Base-by-base conservation (phyloP, 2,113 vertebrate genomes). In the Scomber scombrus region DNA sequence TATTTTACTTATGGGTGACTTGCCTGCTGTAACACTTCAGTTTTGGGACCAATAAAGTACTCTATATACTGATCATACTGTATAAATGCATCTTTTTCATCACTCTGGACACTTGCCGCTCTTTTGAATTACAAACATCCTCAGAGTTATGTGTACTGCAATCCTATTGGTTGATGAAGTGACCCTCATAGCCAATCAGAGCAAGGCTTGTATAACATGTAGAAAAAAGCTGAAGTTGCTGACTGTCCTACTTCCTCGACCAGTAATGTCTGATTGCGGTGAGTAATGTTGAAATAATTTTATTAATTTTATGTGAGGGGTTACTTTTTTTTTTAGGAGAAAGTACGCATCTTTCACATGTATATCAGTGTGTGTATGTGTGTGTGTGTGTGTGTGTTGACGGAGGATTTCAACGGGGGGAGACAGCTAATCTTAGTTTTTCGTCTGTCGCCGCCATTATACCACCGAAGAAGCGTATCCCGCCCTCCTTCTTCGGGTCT, bases 401-500 rank as follows among this genome's bases (percentile, higher is more conserved):
- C 74, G 89, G 86, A 87, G 91, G 86, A 92, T 93, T 90, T 93
- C 90, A 63, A 88, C 88, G 89, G 93, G 93, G 92, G 94, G 94
- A 93, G 93, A 94, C 94, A 91, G 83, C 85, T 86, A 90, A 87
- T 88, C 74, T 64, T 82, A 80, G 88, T 82, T 89, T 92, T 90
- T 75, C 82, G 80, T 83, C 89, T 63, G 77, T 78, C 80, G 93
- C 92, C 93, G 91, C 94, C 94, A 94, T 93, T 91, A 92, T 85
- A 95, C 95, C 95, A 95, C 93, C 93, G 94, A 95, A 95, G 94
- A 95, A 95, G 95, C 92, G 89, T 82, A 90, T 85, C 89, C 88
- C 87, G 88, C 92, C 90, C 93, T 92, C 90, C 91, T 85, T 89
- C 90, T 89, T 81, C 69, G 70, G 70, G 43, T 75, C 71, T 90